These are phyloP conservation scores for Romanogobio albipinnatus DNA, from an alignment of 2,113 vertebrate genomes.

Conservation along the genomic window DNA sequence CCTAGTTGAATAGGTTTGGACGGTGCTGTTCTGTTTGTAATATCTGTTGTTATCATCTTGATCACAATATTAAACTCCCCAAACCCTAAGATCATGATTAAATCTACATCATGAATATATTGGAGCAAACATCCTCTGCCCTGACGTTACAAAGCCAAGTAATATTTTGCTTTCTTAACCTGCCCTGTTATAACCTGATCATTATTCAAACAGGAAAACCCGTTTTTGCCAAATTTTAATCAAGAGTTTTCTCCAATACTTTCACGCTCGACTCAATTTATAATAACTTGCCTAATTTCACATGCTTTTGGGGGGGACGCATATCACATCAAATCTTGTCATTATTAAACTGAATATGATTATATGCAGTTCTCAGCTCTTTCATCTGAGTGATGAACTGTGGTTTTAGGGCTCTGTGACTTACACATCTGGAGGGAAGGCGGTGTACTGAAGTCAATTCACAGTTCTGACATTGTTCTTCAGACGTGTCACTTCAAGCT, in stretches of 20 bases:
- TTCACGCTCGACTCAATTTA: conserved; percentile 7
- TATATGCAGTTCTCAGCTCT: conserved; percentile 14
- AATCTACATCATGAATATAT: background rate
- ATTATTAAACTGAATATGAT: conserved; percentile 23
- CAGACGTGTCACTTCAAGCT: conserved; percentile 14
- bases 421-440: conserved; percentile 15
- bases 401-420: background rate
- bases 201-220: background rate
- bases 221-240: background rate
- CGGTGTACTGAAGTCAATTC: conserved; percentile 19
- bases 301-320: background rate
- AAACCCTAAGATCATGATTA: background rate
- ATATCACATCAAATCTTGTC: conserved; percentile 30
- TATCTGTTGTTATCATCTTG: background rate
- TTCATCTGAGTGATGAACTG: background rate
- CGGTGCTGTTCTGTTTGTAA: background rate
- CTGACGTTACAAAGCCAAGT: background rate
- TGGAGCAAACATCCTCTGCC: background rate
- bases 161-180: background rate
- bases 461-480: background rate
- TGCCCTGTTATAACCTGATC: background rate
- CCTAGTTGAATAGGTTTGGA: background rate
- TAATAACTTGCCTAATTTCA: conserved; percentile 8
- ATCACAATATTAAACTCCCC: background rate
- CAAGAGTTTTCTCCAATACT: background rate